Evolutionary conservation across 2,888 invertebrate genomes (phyloP).

Genomic region (Noctua pronuba): DNA sequence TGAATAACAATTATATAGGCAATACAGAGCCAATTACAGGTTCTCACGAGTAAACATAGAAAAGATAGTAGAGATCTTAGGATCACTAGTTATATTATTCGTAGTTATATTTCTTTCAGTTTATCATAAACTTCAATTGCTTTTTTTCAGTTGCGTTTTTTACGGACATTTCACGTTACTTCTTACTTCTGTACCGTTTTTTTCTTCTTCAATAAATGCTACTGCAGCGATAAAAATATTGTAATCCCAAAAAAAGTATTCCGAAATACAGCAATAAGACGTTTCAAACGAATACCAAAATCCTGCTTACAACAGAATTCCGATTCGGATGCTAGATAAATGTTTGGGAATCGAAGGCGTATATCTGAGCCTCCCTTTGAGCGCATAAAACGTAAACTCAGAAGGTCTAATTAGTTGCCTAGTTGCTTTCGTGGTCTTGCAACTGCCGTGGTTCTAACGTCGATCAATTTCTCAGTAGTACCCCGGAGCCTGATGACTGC

Average conservation of each 20-base stretch:
- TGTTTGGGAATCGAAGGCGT: constrained; percentile 47
- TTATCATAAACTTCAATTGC: too few relatives aligned
- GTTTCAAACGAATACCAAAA: constrained; percentile 37
- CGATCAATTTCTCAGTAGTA: background rate
- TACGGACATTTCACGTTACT: too few relatives aligned
- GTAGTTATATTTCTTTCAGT: too few relatives aligned
- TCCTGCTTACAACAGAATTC: constrained; percentile 50
- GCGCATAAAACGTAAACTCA: background rate
- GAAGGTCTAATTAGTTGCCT: constrained; percentile 23
- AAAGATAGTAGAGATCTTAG: too few relatives aligned
- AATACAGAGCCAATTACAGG: too few relatives aligned
- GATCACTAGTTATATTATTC: too few relatives aligned
- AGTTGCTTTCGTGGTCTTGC: too few relatives aligned
- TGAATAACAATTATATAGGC: too few relatives aligned
- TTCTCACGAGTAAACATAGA: too few relatives aligned
- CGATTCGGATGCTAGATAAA: constrained; percentile 53
- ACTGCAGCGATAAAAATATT: background rate
- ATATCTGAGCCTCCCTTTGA: constrained; percentile 26
- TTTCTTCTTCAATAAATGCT: background rate
- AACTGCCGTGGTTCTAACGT: background rate
- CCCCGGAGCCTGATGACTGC: too few relatives aligned
- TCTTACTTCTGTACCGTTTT: too few relatives aligned
- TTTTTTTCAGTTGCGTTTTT: too few relatives aligned
- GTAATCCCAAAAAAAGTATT: constrained; percentile 15
- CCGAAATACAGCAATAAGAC: constrained; percentile 34